These are phyloP conservation scores for Bombus confusus DNA, from an alignment of 1,140 invertebrate genomes.

Conservation along the genomic window DNA sequence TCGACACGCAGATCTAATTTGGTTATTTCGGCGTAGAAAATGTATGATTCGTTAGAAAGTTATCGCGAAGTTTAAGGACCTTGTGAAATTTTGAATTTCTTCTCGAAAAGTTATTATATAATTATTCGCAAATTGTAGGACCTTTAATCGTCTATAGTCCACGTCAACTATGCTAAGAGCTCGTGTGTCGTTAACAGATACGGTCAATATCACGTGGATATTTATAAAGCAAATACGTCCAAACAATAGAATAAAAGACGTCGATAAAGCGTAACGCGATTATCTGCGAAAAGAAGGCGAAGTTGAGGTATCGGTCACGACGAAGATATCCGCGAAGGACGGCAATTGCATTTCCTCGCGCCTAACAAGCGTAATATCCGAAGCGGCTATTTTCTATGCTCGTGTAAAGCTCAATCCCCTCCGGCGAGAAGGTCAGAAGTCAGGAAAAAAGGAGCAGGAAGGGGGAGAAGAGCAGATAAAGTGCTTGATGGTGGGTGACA, in stretches of 20 bases:
- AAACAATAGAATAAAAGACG: not conserved
- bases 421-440: slow-evolving; percentile 33
- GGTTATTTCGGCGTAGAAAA: not conserved
- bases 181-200: no score
- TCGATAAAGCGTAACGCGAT: not conserved
- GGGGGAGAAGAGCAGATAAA: not conserved
- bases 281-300: not conserved
- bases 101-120: not conserved
- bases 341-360: not conserved
- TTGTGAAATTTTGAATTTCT: not conserved
- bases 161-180: not conserved
- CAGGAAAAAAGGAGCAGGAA: not conserved
- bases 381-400: not conserved
- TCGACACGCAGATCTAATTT: not conserved
- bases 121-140: not conserved
- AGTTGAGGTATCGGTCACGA: not conserved
- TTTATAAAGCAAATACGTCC: not conserved
- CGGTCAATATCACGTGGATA: not conserved
- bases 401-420: not conserved
- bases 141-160: no score
- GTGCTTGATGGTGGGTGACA: slow-evolving; percentile 1
- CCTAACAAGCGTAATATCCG: slow-evolving; percentile 19
- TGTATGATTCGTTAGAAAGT: not conserved
- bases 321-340: not conserved
- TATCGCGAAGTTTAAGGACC: no score